Conservation (phyloP, 2,113 vertebrate genomes). For the Epinephelus cyanopodus region DNA sequence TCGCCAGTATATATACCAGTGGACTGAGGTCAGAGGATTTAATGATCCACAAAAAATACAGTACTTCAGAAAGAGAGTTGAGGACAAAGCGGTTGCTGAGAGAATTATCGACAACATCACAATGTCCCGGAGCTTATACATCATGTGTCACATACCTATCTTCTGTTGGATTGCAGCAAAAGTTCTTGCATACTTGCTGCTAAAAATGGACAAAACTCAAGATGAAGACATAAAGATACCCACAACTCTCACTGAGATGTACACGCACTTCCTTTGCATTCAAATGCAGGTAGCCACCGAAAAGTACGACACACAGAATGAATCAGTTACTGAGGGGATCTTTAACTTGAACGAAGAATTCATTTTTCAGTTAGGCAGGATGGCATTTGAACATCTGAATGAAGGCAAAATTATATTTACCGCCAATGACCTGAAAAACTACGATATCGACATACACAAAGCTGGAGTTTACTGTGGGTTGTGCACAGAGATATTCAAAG, state of each 20-base stretch:
- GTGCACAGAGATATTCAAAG: slow-evolving; percentile 52
- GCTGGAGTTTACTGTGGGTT: slow-evolving; percentile 42
- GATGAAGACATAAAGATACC: slow-evolving; percentile 29
- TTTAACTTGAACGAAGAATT: slow-evolving; percentile 37
- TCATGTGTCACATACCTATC: slow-evolving; percentile 63
- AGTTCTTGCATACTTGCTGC: slow-evolving; percentile 32
- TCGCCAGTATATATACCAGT: not conserved
- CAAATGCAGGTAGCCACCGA: not conserved
- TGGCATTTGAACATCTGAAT: slow-evolving; percentile 53
- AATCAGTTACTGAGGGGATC: not conserved
- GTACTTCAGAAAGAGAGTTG: slow-evolving; percentile 53
- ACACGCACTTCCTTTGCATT: slow-evolving; percentile 44
- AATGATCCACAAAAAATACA: slow-evolving; percentile 49
- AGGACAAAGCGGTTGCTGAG: slow-evolving; percentile 23
- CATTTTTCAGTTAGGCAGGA: slow-evolving; percentile 37
- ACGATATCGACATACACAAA: slow-evolving; percentile 8
- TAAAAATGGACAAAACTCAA: not conserved
- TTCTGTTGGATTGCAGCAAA: slow-evolving; percentile 49
- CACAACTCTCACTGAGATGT: slow-evolving; percentile 56
- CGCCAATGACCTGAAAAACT: not conserved
- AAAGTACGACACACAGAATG: not conserved
- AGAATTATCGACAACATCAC: slow-evolving; percentile 19
- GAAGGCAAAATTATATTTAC: slow-evolving; percentile 35
- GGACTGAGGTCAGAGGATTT: slow-evolving; percentile 61
- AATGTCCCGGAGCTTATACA: slow-evolving; percentile 43